These are phyloP conservation scores for Petrolisthes manimaculis DNA, from an alignment of 2,888 invertebrate genomes.

Conservation along the genomic window DNA sequence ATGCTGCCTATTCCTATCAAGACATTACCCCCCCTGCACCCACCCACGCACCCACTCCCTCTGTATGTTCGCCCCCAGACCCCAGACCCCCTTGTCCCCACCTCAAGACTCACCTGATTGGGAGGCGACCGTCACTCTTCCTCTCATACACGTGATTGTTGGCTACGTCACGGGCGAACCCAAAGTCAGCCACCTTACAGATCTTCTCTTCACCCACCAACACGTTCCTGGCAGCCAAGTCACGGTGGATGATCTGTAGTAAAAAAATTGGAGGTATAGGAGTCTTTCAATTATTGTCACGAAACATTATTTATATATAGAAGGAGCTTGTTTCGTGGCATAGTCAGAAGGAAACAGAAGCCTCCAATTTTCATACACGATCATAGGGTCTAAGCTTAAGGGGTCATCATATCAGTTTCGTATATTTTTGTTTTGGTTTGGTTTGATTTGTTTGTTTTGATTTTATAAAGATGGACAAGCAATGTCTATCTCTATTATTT, in stretches of 20 bases:
- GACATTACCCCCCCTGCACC: not conserved
- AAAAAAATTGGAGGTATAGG: no score
- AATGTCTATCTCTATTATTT: no score
- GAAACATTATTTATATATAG: no score
- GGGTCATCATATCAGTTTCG: not conserved
- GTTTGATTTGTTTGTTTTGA: not conserved
- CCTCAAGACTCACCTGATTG: conserved; percentile 69
- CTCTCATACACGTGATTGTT: conserved; percentile 75
- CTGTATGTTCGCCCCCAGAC: not conserved
- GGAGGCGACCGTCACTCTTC: conserved; percentile 70
- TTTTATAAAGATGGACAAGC: not conserved
- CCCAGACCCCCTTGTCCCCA: no score
- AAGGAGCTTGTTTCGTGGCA: no score
- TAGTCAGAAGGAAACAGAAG: no score
- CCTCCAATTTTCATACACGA: no score
- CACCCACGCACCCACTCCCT: not conserved
- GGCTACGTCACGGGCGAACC: conserved; percentile 89
- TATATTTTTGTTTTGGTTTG: not conserved
- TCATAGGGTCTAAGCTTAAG: no score
- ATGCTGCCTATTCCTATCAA: not conserved
- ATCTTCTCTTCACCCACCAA: conserved; percentile 87
- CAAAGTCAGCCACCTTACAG: conserved; percentile 94
- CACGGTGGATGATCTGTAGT: conserved; percentile 87
- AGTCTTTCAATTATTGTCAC: no score
- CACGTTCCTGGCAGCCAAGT: conserved; percentile 89